phyloP scores from a whole-genome alignment of 2,797 vertebrate genomes.

The Sebastes matsubarae region DNA sequence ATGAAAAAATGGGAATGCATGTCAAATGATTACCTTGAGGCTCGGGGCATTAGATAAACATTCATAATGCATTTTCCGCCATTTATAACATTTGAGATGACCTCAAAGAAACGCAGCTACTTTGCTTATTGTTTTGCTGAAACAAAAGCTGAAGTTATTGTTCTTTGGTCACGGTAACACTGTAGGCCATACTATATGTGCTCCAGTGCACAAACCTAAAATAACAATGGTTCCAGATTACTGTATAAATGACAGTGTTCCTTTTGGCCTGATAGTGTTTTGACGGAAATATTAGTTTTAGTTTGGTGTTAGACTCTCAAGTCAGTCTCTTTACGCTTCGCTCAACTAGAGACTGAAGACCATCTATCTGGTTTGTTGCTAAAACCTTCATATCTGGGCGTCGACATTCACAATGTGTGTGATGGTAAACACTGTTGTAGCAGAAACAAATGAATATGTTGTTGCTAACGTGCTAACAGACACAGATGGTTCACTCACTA shows the following conservation, averaged over 20 bases:
- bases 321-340: too few relatives aligned
- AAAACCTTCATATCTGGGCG: not conserved
- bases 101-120: not conserved
- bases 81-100: constrained; percentile 13
- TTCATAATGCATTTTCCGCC: constrained; percentile 2
- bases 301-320: not conserved
- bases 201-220: not conserved
- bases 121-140: constrained; percentile 41
- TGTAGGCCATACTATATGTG: not conserved
- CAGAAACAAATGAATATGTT: not conserved
- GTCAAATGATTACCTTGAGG: constrained; percentile 19
- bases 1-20: not conserved
- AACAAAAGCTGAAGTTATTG: constrained; percentile 26
- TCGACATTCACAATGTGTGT: not conserved
- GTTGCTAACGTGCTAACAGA: not conserved
- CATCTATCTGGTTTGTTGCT: too few relatives aligned
- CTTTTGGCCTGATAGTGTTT: not conserved
- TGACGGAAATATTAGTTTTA: not conserved
- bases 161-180: constrained; percentile 18
- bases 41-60: constrained; percentile 15
- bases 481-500: not conserved
- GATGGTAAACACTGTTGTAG: not conserved
- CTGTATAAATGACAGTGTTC: not conserved
- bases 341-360: too few relatives aligned
- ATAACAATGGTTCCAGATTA: not conserved